Conservation (phyloP, 2,797 vertebrate genomes). For the Potorous gilbertii region DNA sequence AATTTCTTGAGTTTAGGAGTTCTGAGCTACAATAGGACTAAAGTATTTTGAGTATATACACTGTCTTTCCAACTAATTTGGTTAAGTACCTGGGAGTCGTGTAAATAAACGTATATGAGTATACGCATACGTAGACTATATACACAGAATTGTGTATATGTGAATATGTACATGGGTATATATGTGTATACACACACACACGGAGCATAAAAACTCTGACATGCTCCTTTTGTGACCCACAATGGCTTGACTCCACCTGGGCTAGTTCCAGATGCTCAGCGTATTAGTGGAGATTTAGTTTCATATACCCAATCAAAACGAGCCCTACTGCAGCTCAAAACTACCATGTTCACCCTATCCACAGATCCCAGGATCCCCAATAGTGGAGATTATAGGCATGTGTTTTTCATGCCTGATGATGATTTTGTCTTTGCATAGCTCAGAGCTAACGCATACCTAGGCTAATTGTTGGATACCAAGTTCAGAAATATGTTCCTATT, state of each 20-base stretch:
- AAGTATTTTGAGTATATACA: too few relatives aligned
- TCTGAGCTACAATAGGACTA: too few relatives aligned
- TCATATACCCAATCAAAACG: background rate
- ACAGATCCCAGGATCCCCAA: background rate
- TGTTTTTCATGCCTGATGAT: background rate
- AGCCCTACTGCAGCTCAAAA: background rate
- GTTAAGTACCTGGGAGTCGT: too few relatives aligned
- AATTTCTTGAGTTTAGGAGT: too few relatives aligned
- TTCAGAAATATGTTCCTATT: slow-evolving; percentile 53
- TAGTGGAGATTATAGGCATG: background rate
- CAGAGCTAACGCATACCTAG: slow-evolving; percentile 3
- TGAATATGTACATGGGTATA: background rate
- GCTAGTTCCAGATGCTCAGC: background rate
- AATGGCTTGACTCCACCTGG: background rate
- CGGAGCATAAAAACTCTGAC: background rate
- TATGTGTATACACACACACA: background rate
- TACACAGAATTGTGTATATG: background rate
- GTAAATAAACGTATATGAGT: background rate
- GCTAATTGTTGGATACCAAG: slow-evolving; percentile 32
- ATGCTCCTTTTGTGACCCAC: background rate
- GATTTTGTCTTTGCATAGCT: background rate
- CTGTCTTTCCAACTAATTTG: too few relatives aligned
- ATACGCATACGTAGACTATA: background rate
- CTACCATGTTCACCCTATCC: background rate
- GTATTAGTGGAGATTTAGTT: background rate